Conservation (phyloP, 2,888 invertebrate genomes). For the Drosophila siamana region DNA sequence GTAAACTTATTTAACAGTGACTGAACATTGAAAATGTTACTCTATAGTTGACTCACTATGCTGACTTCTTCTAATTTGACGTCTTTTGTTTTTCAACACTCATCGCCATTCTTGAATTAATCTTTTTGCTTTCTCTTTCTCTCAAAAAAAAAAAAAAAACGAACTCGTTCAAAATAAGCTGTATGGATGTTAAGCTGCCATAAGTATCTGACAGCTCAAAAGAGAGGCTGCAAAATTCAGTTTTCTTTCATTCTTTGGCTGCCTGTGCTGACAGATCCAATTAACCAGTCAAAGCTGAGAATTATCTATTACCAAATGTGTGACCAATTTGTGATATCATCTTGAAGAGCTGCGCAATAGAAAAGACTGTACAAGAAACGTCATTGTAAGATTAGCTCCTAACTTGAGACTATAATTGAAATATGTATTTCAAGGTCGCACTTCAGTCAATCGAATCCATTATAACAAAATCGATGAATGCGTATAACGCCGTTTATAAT, state of each 20-base stretch:
- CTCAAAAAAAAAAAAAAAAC: too few species aligned
- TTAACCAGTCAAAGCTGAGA: neutral
- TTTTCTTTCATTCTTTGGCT: neutral
- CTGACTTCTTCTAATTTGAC: too few species aligned
- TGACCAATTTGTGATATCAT: neutral
- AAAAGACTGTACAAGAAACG: neutral
- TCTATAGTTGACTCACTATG: too few species aligned
- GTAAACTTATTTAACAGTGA: too few species aligned
- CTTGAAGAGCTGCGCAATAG: neutral
- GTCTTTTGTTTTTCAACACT: too few species aligned
- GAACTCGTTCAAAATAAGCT: too few species aligned
- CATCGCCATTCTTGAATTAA: too few species aligned
- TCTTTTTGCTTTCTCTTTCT: too few species aligned
- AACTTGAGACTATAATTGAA: neutral
- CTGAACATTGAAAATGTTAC: too few species aligned
- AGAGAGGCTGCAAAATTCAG: too few species aligned
- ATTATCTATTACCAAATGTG: neutral
- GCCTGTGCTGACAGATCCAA: neutral
- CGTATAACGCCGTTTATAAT: neutral
- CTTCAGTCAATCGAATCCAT: neutral
- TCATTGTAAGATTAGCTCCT: neutral
- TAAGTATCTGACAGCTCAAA: neutral
- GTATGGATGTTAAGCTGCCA: neutral
- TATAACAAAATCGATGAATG: neutral
- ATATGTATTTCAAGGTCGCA: conserved; percentile 1